Conservation (phyloP, 2,888 invertebrate species). For the Synanthedon formicaeformis region DNA sequence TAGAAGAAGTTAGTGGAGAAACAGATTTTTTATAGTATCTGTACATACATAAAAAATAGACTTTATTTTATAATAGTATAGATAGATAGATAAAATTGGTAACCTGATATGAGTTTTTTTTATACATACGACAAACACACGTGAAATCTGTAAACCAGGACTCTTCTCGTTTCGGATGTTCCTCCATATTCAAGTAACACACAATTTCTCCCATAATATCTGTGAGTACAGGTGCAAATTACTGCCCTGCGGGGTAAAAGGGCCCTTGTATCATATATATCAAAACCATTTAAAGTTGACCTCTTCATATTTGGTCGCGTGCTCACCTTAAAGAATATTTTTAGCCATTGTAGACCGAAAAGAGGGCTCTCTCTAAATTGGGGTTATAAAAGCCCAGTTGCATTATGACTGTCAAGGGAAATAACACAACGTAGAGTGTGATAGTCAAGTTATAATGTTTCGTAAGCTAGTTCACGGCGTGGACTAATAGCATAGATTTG, state of each 20-base stretch:
- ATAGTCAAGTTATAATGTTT: conserved; percentile 34
- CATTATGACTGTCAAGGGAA: conserved; percentile 58
- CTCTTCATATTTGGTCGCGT: conserved; percentile 21
- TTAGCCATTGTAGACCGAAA: conserved; percentile 9
- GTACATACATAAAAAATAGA: too few species aligned
- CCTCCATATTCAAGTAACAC: conserved; percentile 34
- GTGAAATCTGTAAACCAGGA: conserved; percentile 5
- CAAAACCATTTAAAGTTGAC: conserved; percentile 29
- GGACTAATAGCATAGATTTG: background rate
- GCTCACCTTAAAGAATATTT: background rate
- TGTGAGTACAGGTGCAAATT: conserved; percentile 61
- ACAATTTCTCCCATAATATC: conserved; percentile 60
- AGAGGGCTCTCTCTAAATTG: conserved; percentile 36
- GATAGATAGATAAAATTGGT: too few species aligned
- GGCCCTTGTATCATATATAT: conserved; percentile 44
- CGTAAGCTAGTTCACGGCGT: conserved; percentile 25
- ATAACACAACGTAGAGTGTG: conserved; percentile 43
- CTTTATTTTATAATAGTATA: too few species aligned
- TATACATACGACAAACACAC: background rate
- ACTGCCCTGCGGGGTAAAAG: conserved; percentile 44
- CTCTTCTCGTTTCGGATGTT: conserved; percentile 15
- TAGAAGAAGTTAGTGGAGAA: too few species aligned
- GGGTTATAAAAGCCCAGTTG: conserved; percentile 27
- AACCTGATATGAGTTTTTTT: too few species aligned
- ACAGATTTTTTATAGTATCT: too few species aligned